Conservation (phyloP, 2,113 vertebrate species). For the Sciurus niger region DNA sequence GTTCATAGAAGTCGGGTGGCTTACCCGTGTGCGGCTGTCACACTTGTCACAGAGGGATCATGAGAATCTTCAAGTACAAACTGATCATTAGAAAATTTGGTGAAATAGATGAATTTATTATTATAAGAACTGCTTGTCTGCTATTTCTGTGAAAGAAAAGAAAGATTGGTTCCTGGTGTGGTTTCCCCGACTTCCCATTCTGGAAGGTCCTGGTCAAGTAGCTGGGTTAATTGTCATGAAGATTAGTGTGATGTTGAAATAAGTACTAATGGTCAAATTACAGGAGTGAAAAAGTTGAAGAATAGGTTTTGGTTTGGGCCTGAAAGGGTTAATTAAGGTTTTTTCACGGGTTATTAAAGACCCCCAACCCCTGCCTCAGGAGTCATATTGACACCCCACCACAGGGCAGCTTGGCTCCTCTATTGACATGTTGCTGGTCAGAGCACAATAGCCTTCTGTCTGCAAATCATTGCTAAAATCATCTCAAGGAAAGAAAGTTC, state of each 20-base stretch:
- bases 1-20: neutral
- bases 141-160: slow-evolving; percentile 68
- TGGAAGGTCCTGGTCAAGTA: slow-evolving; percentile 71
- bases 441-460: slow-evolving; percentile 90
- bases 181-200: slow-evolving; percentile 67
- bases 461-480: slow-evolving; percentile 94
- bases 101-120: neutral
- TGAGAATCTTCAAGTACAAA: neutral
- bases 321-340: slow-evolving; percentile 90
- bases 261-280: slow-evolving; percentile 73
- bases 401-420: slow-evolving; percentile 90
- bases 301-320: slow-evolving; percentile 71
- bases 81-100: neutral
- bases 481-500: slow-evolving; percentile 91
- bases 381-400: slow-evolving; percentile 89
- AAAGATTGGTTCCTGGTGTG: slow-evolving; percentile 34
- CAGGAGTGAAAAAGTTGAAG: slow-evolving; percentile 80
- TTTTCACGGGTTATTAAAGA: slow-evolving; percentile 87
- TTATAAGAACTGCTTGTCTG: slow-evolving; percentile 48
- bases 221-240: slow-evolving; percentile 77
- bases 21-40: neutral
- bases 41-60: neutral
- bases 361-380: slow-evolving; percentile 85
- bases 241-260: slow-evolving; percentile 82
- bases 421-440: slow-evolving; percentile 90